Evolutionary conservation across 2,797 vertebrate species (phyloP).

Genomic region (Loriculus beryllinus): DNA sequence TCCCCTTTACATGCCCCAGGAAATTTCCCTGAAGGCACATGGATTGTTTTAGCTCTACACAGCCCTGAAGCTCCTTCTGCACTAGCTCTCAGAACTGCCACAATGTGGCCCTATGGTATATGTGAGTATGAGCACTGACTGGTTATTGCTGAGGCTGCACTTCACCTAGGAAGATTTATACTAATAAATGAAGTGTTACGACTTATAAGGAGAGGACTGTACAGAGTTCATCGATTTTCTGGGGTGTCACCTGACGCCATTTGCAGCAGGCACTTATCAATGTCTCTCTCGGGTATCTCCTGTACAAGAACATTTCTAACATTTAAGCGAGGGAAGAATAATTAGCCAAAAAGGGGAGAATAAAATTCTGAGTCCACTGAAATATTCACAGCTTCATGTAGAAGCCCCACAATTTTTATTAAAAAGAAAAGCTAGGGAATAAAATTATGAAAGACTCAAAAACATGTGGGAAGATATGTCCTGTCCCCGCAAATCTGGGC

Average conservation of each 20-base stretch:
- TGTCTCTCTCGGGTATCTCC: not conserved
- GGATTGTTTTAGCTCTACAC: not conserved
- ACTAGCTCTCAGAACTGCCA: not conserved
- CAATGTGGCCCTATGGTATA: not conserved
- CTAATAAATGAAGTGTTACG: not conserved
- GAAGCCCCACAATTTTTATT: not conserved
- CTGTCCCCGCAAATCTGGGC: not conserved
- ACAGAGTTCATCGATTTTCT: not conserved
- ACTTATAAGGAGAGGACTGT: not conserved
- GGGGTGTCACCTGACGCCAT: not conserved
- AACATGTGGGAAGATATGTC: not conserved
- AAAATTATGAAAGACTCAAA: not conserved
- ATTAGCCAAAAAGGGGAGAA: not conserved
- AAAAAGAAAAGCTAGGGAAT: not conserved
- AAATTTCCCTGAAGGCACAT: not conserved
- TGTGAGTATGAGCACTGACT: not conserved
- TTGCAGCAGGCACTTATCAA: not conserved
- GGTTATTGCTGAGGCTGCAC: not conserved
- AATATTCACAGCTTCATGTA: not conserved
- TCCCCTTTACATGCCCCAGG: not conserved
- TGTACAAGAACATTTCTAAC: not conserved
- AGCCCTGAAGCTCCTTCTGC: not conserved
- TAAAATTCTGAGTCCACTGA: not conserved
- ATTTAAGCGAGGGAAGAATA: not conserved
- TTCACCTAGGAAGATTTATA: not conserved